Base-by-base conservation (phyloP, 64 coral and sea anemone genomes). In the Hydrozoanthus tunicans region DNA sequence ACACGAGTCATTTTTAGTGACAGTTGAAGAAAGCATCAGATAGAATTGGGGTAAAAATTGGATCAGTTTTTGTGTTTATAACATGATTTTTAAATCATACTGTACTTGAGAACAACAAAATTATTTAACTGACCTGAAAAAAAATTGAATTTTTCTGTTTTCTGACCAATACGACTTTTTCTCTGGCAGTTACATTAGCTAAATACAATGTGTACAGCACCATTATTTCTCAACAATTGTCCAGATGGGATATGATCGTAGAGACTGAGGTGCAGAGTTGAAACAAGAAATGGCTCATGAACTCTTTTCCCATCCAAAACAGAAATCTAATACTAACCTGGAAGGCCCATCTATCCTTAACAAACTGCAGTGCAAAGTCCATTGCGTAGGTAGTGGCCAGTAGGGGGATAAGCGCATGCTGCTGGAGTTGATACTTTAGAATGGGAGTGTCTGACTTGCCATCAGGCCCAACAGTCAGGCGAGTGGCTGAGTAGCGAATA, bases 341-440 rank as follows among this genome's bases (percentile, higher is more conserved):
- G 59, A 79, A 95, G 59, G 90, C 93, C 93, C 93, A 95, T n/a
- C 83, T 54, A 92, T 95, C 93, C 56, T 95, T 95, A 4, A 95
- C 51, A 75, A 92, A 92, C 5, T 91, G 90, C 43, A 95, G 82
- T 81, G 93, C 93, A 89, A 89, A 95, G 58, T 95, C 93, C 74
- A 92, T 81, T 1, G 93, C 93, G 58, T 95, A 95, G 23, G 93
- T 95, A 14, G 90, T 66, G 43, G 93, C 90, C 9, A 95, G 73
- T 6, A 95, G 90, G 8, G 93, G 93, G 64, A 95, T 80, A 7
- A 95, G 77, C 11, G 93, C 93, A 15, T 92, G 24, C 51, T 95
- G 93, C 15, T 95, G 93, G 56, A 95, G 93, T 66, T 95, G 93
- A 64, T 95, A 95, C 65, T 86, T 89, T 4, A 95, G 90, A 59